phyloP scores from a whole-genome alignment of 1,140 invertebrate genomes.

The Oppia nitens region DNA sequence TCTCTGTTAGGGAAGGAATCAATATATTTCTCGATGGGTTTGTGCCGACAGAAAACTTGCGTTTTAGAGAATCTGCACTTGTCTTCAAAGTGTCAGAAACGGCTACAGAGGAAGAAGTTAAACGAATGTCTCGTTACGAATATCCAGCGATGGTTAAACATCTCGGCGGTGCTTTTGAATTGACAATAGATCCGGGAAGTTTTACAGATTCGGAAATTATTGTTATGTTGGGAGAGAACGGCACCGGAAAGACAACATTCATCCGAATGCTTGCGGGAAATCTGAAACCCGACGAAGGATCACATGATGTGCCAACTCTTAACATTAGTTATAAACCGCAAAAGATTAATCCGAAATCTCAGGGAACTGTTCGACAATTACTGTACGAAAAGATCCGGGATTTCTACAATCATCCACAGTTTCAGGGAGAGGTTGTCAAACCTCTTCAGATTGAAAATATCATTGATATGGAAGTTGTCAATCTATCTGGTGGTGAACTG shows the following conservation, averaged over 20 bases:
- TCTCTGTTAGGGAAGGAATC: conserved; percentile 96
- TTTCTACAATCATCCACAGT: conserved; percentile 91
- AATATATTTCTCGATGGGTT: conserved; percentile 99
- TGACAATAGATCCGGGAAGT: conserved; percentile 68
- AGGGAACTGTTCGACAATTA: conserved; percentile 74
- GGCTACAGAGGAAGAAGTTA: conserved; percentile 89
- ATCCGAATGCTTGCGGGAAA: conserved; percentile 96
- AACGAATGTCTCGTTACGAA: conserved; percentile 85
- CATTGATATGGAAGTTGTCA: conserved; percentile 90
- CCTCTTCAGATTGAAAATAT: conserved; percentile 94
- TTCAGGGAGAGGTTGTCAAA: conserved; percentile 98
- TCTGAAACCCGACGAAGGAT: conserved; percentile 72
- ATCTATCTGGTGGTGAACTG: conserved; percentile 96
- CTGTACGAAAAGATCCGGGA: conserved; percentile 92
- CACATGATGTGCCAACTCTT: conserved; percentile 69
- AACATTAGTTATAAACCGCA: conserved; percentile 99
- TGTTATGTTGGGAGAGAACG: conserved; percentile 95
- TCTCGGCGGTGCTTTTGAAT: conserved; percentile 61
- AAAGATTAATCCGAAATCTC: conserved; percentile 96
- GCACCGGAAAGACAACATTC: conserved; percentile 98
- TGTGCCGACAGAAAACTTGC: conserved; percentile 96
- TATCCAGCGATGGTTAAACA: conserved; percentile 61
- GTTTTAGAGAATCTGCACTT: conserved; percentile 88
- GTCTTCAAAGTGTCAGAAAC: conserved; percentile 98
- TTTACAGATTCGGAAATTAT: conserved; percentile 99